phyloP scores from a whole-genome alignment of 2,888 invertebrate genomes.

The Scaptodrosophila latifasciaeformis region DNA sequence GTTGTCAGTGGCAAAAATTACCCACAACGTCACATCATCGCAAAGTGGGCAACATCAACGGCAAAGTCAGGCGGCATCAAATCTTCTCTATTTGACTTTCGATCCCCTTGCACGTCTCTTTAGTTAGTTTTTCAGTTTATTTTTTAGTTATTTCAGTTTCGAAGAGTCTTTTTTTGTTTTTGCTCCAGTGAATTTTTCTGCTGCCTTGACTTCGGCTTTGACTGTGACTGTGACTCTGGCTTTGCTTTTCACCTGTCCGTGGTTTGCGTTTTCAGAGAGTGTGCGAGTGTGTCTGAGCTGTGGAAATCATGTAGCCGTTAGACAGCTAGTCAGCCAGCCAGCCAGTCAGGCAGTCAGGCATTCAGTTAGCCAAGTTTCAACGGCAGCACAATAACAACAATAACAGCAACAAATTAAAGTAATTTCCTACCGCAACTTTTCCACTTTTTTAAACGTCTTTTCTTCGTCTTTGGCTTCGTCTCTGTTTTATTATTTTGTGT shows the following conservation, averaged over 20 bases:
- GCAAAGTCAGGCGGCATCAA: constrained; percentile 48
- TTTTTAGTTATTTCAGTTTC: constrained; percentile 33
- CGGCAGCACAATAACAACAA: constrained; percentile 21
- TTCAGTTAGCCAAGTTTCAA: constrained; percentile 62
- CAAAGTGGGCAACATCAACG: neutral
- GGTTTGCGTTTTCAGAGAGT: constrained; percentile 9
- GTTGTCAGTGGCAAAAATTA: constrained; percentile 2
- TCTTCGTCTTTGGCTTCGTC: constrained; percentile 12
- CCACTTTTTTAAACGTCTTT: constrained; percentile 17
- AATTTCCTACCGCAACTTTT: constrained; percentile 67
- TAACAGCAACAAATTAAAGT: constrained; percentile 57
- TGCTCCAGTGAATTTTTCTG: constrained; percentile 64
- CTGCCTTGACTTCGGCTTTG: constrained; percentile 25
- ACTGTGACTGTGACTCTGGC: constrained; percentile 41
- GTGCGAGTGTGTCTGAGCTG: constrained; percentile 22
- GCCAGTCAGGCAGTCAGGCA: constrained; percentile 35
- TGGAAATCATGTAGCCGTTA: constrained; percentile 66
- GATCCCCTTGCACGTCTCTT: constrained; percentile 5
- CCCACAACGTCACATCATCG: neutral
- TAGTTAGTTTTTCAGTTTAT: constrained; percentile 64
- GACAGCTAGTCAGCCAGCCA: constrained; percentile 46
- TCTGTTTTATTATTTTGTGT: constrained; percentile 7
- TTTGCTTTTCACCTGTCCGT: constrained; percentile 66
- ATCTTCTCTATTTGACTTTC: constrained; percentile 55
- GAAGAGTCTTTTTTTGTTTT: constrained; percentile 48